Base-by-base conservation (phyloP, 2,888 invertebrate genomes). In the Anorthoa munda region DNA sequence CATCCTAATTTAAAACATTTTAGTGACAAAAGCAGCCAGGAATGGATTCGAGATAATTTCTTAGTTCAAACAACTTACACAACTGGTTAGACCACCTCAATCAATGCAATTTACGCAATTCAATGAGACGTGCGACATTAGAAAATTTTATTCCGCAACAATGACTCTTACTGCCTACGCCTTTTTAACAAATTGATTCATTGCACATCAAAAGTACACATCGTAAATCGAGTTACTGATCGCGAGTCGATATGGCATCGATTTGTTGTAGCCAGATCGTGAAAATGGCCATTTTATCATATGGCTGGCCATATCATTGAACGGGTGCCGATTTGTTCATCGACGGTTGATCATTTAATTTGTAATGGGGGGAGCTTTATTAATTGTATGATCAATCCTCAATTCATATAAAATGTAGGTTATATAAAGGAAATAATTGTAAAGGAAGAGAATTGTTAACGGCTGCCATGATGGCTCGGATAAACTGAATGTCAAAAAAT, bases 201-300 rank as follows among this genome's bases (percentile, higher is more conserved):
- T 74, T 80, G 73, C 68, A 72, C 72, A 65, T 80, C 70, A 79
- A 86, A 83, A 61, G 65, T 60, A 80, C 61, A 76, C 79, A 75
- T 75, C 68, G 69, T 75, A 81, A 87, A 84, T 84, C 77, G 81
- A 80, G 69, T 80, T 74, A 79, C 77, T 83, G 79, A 80, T 78
- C 74, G 72, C 79, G 66, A 82, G 65, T 58, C 56, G 69, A 70
- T 73, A 85, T 82, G 78, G 74, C 77, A 80, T 64, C 80, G 87
- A 89, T 60, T 45, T 60, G 60, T 60, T 21, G 60, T 60, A 45
- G 21, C 9, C 45, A 60, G 17, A 45, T 21, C 3, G 7, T n/a
- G 11, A 9, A 45, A 21, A 21, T 21, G 9, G 45, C 15, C 15
- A 21, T 45, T 60, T 45, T 60, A 21, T 45, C 15, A 45, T 7